These are phyloP conservation scores for Ctenochaetus hawaiiensis DNA, from an alignment of 2,797 vertebrate genomes.

Conservation along the genomic window DNA sequence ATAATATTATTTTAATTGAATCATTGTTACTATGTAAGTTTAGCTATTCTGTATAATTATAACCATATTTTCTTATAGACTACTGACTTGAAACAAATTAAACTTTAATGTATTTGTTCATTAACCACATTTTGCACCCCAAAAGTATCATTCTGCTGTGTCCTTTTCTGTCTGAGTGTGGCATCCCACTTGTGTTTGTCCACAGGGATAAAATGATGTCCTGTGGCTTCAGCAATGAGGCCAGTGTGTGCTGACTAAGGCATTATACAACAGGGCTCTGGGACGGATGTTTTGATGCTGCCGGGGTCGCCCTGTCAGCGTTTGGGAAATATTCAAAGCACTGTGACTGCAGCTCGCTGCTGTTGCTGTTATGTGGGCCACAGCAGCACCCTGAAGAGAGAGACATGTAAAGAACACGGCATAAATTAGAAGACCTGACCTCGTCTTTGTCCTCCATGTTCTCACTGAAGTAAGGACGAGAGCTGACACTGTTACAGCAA, in stretches of 20 bases:
- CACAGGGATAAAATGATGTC: conserved; percentile 28
- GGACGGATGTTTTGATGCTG: conserved; percentile 52
- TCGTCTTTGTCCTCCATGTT: conserved; percentile 33
- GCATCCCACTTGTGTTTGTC: conserved; percentile 23
- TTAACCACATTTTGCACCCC: not conserved
- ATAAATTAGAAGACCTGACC: conserved; percentile 49
- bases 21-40: no score
- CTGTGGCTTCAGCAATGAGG: conserved; percentile 38
- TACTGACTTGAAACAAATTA: not conserved
- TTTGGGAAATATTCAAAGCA: conserved; percentile 22
- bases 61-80: no score
- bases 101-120: not conserved
- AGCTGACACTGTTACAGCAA: conserved; percentile 1
- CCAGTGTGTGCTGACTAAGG: conserved; percentile 43
- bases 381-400: conserved; percentile 46
- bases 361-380: conserved; percentile 51
- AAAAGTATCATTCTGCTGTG: not conserved
- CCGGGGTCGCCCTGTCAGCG: conserved; percentile 27
- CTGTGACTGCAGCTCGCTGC: conserved; percentile 26
- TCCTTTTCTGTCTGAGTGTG: not conserved
- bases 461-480: conserved; percentile 1
- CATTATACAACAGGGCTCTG: conserved; percentile 53
- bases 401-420: conserved; percentile 34
- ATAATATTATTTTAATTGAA: no score
- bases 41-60: not conserved